Evolutionary conservation across 2,113 vertebrate genomes (phyloP), one percentile per base, ranked within the genome.

Genomic region (Bostrychus sinensis): DNA sequence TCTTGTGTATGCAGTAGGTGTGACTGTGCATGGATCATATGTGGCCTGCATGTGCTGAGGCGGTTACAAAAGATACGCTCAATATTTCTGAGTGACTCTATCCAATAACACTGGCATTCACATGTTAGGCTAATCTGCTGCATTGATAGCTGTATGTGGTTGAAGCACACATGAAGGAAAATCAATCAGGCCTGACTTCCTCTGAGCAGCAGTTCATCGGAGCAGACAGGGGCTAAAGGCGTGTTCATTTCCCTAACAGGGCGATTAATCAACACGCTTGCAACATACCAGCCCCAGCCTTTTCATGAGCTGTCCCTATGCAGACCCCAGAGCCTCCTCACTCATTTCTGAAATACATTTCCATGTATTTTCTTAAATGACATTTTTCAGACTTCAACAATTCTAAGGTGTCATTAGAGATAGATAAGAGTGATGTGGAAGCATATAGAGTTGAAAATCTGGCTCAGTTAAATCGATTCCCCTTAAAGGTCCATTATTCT

Each of bases 111-210:
- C 58, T 46, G 12, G 37, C 73, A 57, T 80, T 83, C 61, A 77
- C 85, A 86, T 80, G 82, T 86, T 84, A 43, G 50, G 78, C 73
- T 87, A 83, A 89, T 88, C 82, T 74, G 43, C 56, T 28, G 41
- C 76, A 84, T 75, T 88, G 83, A 89, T 70, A 85, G 82, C 70
- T 25, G 34, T 80, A 62, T 83, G 80, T 77, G 80, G 78, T 71
- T 86, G 87, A 86, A 83, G 88, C 62, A 56, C 59, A 78, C 83
- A 75, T 46, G 89, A 94, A 77, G 67, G 77, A 78, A 93, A 94
- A 93, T 93, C 93, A 88, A 92, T 93, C 77, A 51, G 37, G 68
- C 78, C 80, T 80, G 81, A 78, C 63, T 75, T 80, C 75, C 86
- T 83, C 79, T 88, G 86, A 90, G 80, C 68, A 82, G 66, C 36